Evolutionary conservation across 2,888 invertebrate species (phyloP).

Genomic region (Plutella xylostella): DNA sequence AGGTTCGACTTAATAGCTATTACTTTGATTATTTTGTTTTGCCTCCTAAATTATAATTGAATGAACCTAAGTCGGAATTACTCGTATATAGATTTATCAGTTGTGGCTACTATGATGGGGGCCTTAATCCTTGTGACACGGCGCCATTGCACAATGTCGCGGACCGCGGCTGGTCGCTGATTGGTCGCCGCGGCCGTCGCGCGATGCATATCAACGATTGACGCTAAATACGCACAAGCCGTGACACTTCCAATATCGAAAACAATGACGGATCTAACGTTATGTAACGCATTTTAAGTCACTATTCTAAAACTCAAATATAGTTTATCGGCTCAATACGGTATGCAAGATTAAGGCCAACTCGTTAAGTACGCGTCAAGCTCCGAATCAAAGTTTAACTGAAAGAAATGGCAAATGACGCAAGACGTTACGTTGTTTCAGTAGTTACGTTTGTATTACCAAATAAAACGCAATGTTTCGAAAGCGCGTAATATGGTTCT

Average conservation of each 20-base stretch:
- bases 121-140: slow-evolving; percentile 23
- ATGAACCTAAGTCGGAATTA: too few relatives aligned
- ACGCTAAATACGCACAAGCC: slow-evolving; percentile 62
- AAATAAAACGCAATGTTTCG: slow-evolving; percentile 61
- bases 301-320: neutral
- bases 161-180: slow-evolving; percentile 49
- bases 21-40: too few relatives aligned
- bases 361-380: neutral
- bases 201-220: slow-evolving; percentile 62
- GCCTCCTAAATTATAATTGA: too few relatives aligned
- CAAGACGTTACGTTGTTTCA: slow-evolving; percentile 36
- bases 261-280: slow-evolving; percentile 58
- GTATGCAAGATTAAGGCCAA: slow-evolving; percentile 5
- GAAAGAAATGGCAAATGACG: neutral
- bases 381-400: neutral
- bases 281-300: slow-evolving; percentile 48
- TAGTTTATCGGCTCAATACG: slow-evolving; percentile 4
- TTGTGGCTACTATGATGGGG: neutral
- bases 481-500: slow-evolving; percentile 56
- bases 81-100: too few relatives aligned
- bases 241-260: slow-evolving; percentile 62
- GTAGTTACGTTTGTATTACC: slow-evolving; percentile 52
- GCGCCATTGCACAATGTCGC: slow-evolving; percentile 43
- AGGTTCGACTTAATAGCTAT: too few relatives aligned
- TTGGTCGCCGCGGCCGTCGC: slow-evolving; percentile 32